Percentiles rank a stretch among this genome's conserved stretches.
phyloP scores from a whole-genome alignment of 1,140 invertebrate species.

The Latrodectus geometricus region DNA sequence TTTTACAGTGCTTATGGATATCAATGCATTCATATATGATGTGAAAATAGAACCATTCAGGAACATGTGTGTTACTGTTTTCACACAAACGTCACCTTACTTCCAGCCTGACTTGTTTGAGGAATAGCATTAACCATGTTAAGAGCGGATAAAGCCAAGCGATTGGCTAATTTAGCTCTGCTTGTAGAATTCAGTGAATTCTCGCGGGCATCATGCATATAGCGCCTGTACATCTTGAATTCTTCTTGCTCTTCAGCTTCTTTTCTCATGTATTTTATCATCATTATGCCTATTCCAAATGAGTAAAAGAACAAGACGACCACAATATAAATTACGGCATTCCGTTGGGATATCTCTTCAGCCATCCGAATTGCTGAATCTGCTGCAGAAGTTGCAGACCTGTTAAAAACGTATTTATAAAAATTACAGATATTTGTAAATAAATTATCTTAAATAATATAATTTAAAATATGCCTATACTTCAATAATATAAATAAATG shows the following conservation, averaged over 20 bases:
- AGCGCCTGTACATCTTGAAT: slow-evolving; percentile 64
- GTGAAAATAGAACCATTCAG: too few relatives aligned
- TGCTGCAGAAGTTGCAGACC: slow-evolving; percentile 6
- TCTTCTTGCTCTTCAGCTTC: slow-evolving; percentile 65
- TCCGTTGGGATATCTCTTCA: slow-evolving; percentile 51
- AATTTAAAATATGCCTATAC: too few relatives aligned
- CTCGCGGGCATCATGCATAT: slow-evolving; percentile 64
- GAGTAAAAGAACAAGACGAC: slow-evolving; percentile 67
- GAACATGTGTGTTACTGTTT: too few relatives aligned
- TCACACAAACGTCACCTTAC: slow-evolving; percentile 66
- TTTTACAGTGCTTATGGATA: too few relatives aligned
- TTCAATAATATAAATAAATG: too few relatives aligned
- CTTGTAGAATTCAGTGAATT: slow-evolving; percentile 45
- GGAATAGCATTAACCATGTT: slow-evolving; percentile 66
- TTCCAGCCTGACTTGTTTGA: slow-evolving; percentile 64
- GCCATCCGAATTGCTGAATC: slow-evolving; percentile 14
- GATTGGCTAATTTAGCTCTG: slow-evolving; percentile 64
- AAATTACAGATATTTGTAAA: not conserved
- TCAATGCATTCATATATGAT: too few relatives aligned
- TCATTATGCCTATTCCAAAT: slow-evolving; percentile 66
- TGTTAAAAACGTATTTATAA: not conserved
- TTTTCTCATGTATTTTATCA: slow-evolving; percentile 66
- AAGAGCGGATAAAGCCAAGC: slow-evolving; percentile 66
- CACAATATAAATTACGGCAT: slow-evolving; percentile 66
- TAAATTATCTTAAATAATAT: too few relatives aligned